phyloP scores from a whole-genome alignment of 2,113 vertebrate genomes.

The Poecile atricapillus region DNA sequence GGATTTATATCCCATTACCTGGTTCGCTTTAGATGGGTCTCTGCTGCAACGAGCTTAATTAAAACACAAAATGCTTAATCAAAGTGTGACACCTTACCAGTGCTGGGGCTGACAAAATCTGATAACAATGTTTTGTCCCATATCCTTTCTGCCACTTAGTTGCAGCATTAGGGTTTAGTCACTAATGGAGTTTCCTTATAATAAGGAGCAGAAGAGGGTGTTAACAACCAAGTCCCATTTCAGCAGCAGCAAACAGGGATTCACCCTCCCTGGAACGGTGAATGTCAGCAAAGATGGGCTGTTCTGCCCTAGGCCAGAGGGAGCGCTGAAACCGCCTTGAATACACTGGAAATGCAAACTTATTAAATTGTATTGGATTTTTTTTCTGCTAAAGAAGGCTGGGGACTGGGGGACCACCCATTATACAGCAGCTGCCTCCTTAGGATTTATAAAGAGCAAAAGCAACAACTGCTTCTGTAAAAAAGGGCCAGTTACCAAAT shows the following conservation, averaged over 20 bases:
- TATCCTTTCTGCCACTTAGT: background rate
- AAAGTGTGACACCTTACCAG: background rate
- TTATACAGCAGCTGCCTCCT: background rate
- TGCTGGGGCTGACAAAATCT: background rate
- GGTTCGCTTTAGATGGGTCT: background rate
- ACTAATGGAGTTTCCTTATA: background rate
- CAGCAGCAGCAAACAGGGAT: background rate
- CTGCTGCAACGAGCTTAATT: background rate
- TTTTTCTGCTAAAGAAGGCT: background rate
- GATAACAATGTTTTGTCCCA: background rate
- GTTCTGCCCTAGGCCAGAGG: background rate
- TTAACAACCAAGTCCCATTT: background rate
- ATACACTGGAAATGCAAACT: background rate
- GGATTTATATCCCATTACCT: background rate
- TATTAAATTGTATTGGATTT: background rate
- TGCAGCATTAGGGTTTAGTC: background rate
- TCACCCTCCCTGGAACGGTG: background rate
- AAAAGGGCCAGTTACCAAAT: background rate
- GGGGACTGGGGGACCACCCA: background rate
- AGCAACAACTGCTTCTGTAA: background rate
- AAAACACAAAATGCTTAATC: background rate
- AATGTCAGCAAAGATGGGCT: background rate
- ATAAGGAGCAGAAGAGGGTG: background rate
- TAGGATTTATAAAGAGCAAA: background rate
- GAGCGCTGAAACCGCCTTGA: background rate